Conservation (phyloP, 2,113 vertebrate genomes). For the Rhabdomys dilectus region DNA sequence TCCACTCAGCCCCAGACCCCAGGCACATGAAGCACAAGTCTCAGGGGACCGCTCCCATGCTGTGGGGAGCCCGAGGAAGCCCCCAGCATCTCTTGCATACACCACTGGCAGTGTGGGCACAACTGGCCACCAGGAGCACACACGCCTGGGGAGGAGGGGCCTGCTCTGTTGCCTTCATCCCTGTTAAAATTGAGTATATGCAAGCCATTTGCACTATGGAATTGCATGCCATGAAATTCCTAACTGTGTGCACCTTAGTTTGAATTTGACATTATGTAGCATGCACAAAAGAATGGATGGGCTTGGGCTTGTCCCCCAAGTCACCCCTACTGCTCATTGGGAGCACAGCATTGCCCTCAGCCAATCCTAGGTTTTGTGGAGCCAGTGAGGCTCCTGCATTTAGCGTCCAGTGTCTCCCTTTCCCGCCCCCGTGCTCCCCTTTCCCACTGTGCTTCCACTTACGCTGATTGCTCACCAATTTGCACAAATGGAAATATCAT, state of each 20-base stretch:
- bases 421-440: not conserved
- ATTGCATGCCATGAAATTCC: slow-evolving; percentile 53
- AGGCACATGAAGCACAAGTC: slow-evolving; percentile 66
- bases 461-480: not conserved
- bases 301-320: not conserved
- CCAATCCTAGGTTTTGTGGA: not conserved
- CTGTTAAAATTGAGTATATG: slow-evolving; percentile 18
- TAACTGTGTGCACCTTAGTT: not conserved
- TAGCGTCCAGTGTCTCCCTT: not conserved
- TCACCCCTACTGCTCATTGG: not conserved
- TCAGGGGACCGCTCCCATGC: slow-evolving; percentile 40
- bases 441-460: not conserved
- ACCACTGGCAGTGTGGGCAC: not conserved
- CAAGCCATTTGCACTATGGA: slow-evolving; percentile 39
- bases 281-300: not conserved
- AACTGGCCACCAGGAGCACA: slow-evolving; percentile 5
- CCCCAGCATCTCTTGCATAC: not conserved
- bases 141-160: not conserved
- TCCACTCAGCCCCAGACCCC: not conserved
- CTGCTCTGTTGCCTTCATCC: not conserved
- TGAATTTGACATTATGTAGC: not conserved
- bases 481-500: not conserved
- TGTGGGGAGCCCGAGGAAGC: slow-evolving; percentile 23
- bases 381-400: not conserved
- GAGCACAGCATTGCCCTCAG: not conserved